Conservation (phyloP, 1,140 invertebrate species). For the Pteromalus puparum region DNA sequence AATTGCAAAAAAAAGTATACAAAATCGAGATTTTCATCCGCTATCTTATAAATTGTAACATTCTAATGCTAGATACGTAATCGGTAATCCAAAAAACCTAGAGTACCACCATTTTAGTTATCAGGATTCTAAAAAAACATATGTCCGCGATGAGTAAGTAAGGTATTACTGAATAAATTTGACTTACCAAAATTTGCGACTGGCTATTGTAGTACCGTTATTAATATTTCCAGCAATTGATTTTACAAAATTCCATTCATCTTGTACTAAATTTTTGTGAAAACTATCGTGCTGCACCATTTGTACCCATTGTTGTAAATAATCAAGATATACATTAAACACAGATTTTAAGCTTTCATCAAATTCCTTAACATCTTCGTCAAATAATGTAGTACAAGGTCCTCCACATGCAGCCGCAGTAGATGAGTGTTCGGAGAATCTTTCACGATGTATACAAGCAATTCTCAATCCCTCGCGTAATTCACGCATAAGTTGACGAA, state of each 20-base stretch:
- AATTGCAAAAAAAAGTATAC: too few relatives aligned
- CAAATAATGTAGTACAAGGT: constrained; percentile 72
- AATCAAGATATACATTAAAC: constrained; percentile 85
- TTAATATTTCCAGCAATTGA: constrained; percentile 82
- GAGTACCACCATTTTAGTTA: too few relatives aligned
- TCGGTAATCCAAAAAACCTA: too few relatives aligned
- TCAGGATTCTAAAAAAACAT: too few relatives aligned
- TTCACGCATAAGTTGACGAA: constrained; percentile 91
- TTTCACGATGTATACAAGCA: constrained; percentile 85
- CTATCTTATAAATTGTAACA: too few relatives aligned
- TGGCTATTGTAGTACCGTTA: constrained; percentile 81
- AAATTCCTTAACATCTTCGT: constrained; percentile 82
- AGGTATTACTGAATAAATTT: neutral
- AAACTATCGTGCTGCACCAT: constrained; percentile 82
- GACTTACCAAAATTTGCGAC: constrained; percentile 80
- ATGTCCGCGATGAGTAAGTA: too few relatives aligned
- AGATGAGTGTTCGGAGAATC: constrained; percentile 82
- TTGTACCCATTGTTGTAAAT: constrained; percentile 83
- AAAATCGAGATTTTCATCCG: too few relatives aligned
- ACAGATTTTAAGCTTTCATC: constrained; percentile 86
- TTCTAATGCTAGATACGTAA: too few relatives aligned
- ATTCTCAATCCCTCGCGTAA: constrained; percentile 89
- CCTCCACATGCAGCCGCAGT: constrained; percentile 79
- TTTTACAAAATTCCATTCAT: constrained; percentile 87
- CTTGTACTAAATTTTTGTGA: constrained; percentile 86